phyloP scores from a whole-genome alignment of 1,140 invertebrate species.

The Lucilia sericata region DNA sequence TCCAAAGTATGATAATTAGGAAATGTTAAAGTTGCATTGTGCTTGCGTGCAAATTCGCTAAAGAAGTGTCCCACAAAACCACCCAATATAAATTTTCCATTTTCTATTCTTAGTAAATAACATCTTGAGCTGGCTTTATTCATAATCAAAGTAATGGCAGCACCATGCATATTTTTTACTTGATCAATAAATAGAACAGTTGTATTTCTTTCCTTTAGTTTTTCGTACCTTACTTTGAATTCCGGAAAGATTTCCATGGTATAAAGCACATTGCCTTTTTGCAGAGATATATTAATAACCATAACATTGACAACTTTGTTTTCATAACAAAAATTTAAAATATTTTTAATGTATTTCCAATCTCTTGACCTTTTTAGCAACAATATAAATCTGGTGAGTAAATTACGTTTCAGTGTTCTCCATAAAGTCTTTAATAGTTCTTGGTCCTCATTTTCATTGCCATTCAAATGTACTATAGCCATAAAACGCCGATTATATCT shows the following conservation, averaged over 20 bases:
- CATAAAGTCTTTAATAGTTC: background rate
- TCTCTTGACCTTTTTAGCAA: background rate
- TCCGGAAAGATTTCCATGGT: background rate
- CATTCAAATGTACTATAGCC: background rate
- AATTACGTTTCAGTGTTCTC: background rate
- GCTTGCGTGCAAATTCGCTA: background rate
- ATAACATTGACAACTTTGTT: background rate
- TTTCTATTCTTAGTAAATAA: background rate
- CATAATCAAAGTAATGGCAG: background rate
- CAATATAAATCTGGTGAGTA: background rate
- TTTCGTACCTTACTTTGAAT: background rate
- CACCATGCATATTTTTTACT: background rate
- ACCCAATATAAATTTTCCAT: background rate
- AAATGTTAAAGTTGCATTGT: slow-evolving; percentile 24
- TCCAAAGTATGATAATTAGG: background rate
- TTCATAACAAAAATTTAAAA: slow-evolving; percentile 1
- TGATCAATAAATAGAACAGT: background rate
- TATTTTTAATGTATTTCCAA: too few species aligned
- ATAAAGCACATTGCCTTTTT: background rate
- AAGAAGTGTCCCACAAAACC: slow-evolving; percentile 30
- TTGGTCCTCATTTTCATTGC: background rate
- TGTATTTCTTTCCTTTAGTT: background rate
- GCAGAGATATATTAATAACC: background rate
- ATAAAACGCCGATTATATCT: background rate
- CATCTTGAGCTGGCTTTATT: background rate